Base-by-base conservation (phyloP, 1,140 invertebrate genomes). In the Ceratina australensis region DNA sequence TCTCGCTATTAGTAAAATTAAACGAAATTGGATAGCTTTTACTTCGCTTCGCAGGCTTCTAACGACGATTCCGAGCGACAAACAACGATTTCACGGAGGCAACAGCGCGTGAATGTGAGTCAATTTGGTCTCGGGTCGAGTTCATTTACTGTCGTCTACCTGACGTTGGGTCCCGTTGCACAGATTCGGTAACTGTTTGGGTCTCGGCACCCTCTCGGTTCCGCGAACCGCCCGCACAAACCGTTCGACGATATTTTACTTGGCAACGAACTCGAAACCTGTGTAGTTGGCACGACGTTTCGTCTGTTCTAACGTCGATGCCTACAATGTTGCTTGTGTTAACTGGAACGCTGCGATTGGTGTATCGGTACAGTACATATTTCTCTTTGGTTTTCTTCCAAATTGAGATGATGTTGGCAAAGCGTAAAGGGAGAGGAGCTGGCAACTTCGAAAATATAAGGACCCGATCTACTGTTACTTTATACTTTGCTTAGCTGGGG, bases 181-280 rank as follows among this genome's bases (percentile, higher is more conserved):
- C 61, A 2, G 65, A 28, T 28, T 13, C 54, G 28, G 4, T 57
- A 24, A 72, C 73, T 10, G 57, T 76, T 18, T 76, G 60, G 33
- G 4, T 24, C 28, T 42, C 47, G 22, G 15, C 22, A 42, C 64
- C 54, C 22, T 10, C 33, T 18, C 16, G 20, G 5, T 76, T 71
- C 74, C 20, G 33, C 10, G 66, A 69, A 61, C 7, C n/a, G 26
- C 49, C 42, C 28, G 47, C 71, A 20, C 18, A 33, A 49, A 24
- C 54, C 47, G 26, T 82, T 74, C 20, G 42, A 67, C 67, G 60
- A 64, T 72, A 73, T 84, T 84, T 83, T 77, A 47, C 64, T 47
- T 64, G 18, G 18, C 49, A 20, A 63, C 18, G 15, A 3, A 0
- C 59, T 77, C 47, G 28, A n/a, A n/a, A n/a, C 2, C 18, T 10